Conservation (phyloP, 2,113 vertebrate species). For the Nanger granti region DNA sequence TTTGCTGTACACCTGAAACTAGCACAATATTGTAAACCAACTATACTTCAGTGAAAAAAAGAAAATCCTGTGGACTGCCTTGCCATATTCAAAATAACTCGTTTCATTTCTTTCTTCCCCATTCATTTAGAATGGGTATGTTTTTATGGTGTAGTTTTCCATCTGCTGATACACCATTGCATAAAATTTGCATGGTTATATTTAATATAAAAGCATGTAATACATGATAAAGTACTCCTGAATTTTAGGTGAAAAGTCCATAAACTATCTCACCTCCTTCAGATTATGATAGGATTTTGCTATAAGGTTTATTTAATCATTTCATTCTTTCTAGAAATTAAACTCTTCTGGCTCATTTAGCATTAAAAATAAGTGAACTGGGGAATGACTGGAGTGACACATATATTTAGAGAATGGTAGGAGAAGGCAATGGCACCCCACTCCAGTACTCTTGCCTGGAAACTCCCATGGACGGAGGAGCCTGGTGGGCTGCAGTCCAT, state of each 20-base stretch:
- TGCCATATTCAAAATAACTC: background rate
- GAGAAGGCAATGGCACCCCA: too few relatives aligned
- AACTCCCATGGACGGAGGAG: too few relatives aligned
- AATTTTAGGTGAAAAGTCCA: background rate
- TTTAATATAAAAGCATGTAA: background rate
- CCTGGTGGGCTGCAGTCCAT: too few relatives aligned
- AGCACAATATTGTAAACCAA: background rate
- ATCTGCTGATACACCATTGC: background rate
- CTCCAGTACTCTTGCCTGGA: too few relatives aligned
- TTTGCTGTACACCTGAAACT: background rate
- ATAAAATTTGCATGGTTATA: background rate
- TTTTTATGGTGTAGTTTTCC: background rate
- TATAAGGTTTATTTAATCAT: slow-evolving; percentile 2
- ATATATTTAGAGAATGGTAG: background rate
- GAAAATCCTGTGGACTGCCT: background rate
- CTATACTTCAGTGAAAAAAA: background rate
- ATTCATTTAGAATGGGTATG: background rate
- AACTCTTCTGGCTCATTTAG: background rate
- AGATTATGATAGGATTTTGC: background rate
- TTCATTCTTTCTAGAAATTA: slow-evolving; percentile 1
- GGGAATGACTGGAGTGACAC: background rate
- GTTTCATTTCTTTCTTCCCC: background rate
- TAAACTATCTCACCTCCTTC: background rate
- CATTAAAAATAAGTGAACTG: slow-evolving; percentile 11
- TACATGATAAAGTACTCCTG: background rate